Conservation (phyloP, 92 coral and sea anemone genomes). For the Phenganax marumi region DNA sequence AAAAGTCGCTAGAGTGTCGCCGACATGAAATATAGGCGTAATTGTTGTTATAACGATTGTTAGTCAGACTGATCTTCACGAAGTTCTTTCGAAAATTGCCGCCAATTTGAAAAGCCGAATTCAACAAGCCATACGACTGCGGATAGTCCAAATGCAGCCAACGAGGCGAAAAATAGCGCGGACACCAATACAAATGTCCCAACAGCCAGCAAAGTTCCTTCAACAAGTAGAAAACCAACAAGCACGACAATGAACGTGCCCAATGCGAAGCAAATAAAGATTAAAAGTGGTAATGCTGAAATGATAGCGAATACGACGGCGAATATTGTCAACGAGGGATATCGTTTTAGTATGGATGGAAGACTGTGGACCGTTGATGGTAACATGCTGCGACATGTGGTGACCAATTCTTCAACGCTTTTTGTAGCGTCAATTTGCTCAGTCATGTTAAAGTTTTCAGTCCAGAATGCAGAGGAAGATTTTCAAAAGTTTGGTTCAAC, state of each 20-base stretch:
- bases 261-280: constrained; percentile 61
- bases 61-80: not conserved
- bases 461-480: not conserved
- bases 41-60: not conserved
- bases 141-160: constrained; percentile 58
- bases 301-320: constrained; percentile 51
- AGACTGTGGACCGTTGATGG: constrained; percentile 12
- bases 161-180: constrained; percentile 56
- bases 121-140: constrained; percentile 50
- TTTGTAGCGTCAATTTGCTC: not conserved
- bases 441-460: not conserved
- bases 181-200: constrained; percentile 55
- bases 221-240: constrained; percentile 66
- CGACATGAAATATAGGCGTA: not conserved
- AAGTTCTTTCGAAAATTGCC: constrained; percentile 8
- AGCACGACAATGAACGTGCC: constrained; percentile 56
- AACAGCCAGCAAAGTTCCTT: constrained; percentile 71
- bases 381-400: not conserved
- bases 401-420: constrained; percentile 23
- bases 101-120: constrained; percentile 54
- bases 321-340: constrained; percentile 66
- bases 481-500: not conserved
- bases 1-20: too few species aligned
- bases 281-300: constrained; percentile 58
- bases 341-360: constrained; percentile 45